Evolutionary conservation across 1,140 invertebrate species (phyloP).

Genomic region (Sitophilus oryzae): DNA sequence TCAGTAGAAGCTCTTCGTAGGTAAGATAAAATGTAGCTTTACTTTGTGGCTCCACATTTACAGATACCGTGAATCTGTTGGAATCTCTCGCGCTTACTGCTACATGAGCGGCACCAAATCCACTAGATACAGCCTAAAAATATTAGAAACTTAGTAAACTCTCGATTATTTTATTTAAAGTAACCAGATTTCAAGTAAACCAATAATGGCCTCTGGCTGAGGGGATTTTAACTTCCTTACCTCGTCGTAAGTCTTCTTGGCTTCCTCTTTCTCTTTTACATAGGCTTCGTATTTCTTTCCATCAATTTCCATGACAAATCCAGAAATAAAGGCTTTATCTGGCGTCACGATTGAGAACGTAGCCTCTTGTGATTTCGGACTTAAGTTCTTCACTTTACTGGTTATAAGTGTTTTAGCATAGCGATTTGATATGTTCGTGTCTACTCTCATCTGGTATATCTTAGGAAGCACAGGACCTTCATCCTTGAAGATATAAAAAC

Average conservation of each 20-base stretch:
- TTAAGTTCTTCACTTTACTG: constrained; percentile 53
- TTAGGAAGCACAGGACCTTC: too few relatives aligned
- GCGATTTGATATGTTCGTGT: constrained; percentile 52
- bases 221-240: too few relatives aligned
- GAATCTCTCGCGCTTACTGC: constrained; percentile 55
- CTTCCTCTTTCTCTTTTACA: constrained; percentile 58
- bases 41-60: constrained; percentile 55
- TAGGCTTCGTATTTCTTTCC: constrained; percentile 51
- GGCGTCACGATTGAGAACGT: constrained; percentile 56
- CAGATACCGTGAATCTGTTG: constrained; percentile 56
- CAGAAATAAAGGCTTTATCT: constrained; percentile 59
- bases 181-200: not conserved
- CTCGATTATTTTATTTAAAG: too few relatives aligned
- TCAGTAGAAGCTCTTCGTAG: constrained; percentile 57
- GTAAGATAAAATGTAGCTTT: constrained; percentile 58
- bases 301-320: constrained; percentile 56
- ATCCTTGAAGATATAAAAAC: too few relatives aligned
- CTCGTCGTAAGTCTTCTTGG: constrained; percentile 55
- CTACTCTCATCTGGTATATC: constrained; percentile 50
- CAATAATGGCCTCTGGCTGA: too few relatives aligned
- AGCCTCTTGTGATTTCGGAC: constrained; percentile 52
- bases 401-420: constrained; percentile 56
- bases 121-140: constrained; percentile 52
- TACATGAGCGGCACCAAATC: constrained; percentile 56
- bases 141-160: too few relatives aligned